These are phyloP conservation scores for Uria aalge DNA, from an alignment of 2,113 vertebrate species.

Conservation along the genomic window DNA sequence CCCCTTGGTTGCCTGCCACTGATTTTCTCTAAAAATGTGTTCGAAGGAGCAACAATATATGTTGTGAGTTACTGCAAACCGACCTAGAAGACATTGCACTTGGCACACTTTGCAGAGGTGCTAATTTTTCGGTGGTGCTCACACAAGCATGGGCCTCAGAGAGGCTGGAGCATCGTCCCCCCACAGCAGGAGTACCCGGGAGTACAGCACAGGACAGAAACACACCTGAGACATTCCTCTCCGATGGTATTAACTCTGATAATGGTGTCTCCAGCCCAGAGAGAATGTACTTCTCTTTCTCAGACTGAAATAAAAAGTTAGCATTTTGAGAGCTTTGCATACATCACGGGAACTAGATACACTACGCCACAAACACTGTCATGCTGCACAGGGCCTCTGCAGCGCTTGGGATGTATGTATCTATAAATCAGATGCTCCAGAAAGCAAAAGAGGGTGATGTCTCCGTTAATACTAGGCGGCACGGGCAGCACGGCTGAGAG, in stretches of 20 bases:
- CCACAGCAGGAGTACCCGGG: background rate
- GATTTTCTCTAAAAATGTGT: background rate
- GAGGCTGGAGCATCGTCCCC: background rate
- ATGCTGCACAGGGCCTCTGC: background rate
- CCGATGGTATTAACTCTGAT: background rate
- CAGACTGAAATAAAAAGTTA: conserved; percentile 16
- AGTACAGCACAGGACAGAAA: background rate
- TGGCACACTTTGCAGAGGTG: background rate
- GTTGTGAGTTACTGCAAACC: background rate
- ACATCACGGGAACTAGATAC: background rate
- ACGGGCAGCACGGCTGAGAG: background rate
- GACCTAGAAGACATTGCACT: background rate
- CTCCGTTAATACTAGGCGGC: background rate
- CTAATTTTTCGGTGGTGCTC: background rate
- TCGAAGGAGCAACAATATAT: background rate
- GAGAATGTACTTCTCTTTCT: background rate
- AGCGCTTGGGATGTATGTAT: background rate
- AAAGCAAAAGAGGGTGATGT: background rate
- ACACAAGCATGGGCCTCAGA: background rate
- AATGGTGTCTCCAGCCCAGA: background rate
- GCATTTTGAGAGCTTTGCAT: conserved; percentile 27
- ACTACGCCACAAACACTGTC: background rate
- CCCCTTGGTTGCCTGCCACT: background rate
- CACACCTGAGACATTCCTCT: background rate
- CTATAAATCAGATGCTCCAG: background rate